Base-by-base conservation (phyloP, 1,140 invertebrate genomes). In the Formica exsecta region DNA sequence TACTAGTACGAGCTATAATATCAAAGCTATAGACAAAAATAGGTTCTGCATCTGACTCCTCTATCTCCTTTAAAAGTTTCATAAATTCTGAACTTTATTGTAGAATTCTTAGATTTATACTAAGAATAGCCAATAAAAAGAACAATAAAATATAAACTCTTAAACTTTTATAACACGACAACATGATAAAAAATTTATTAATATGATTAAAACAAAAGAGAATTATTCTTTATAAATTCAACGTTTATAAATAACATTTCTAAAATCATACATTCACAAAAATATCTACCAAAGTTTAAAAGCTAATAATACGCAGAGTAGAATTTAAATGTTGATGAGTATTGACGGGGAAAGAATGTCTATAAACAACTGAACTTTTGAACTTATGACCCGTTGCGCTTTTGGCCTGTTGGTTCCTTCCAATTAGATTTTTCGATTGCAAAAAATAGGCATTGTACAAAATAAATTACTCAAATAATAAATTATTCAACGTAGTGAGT, bases 331-430 rank as follows among this genome's bases (percentile, higher is more conserved):
- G 64, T 44, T 54, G 74, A 61, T 16, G 57, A 79, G 79, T 86
- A 86, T 73, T 38, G 32, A 66, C 32, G 51, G 29, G 48, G 66
- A 25, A 19, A 13, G 29, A 16, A 19, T 29, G 13, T 66, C 64
- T 89, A 85, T 76, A 80, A 79, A 83, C 57, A 62, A 64, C n/a
- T 92, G 91, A 92, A 91, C 92, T 92, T 88, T 91, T 92, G 92
- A 92, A 91, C 92, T 91, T 92, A 81, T 91, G 92, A 92, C 92
- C 87, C 57, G 73, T 87, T 64, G 11, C 16, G 16, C 0, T 70
- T 85, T 76, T 32, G 13, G 32, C 16, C 16, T 11, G 6, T 22
- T 70, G 22, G n/a, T 38, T 1, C 44, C 9, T 61, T 61, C 3
- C n/a, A 8, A 36, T 66, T 54, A 38, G 44, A 38, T 44, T 41